phyloP scores from a whole-genome alignment of 2,113 vertebrate genomes.

The Rynchops niger region DNA sequence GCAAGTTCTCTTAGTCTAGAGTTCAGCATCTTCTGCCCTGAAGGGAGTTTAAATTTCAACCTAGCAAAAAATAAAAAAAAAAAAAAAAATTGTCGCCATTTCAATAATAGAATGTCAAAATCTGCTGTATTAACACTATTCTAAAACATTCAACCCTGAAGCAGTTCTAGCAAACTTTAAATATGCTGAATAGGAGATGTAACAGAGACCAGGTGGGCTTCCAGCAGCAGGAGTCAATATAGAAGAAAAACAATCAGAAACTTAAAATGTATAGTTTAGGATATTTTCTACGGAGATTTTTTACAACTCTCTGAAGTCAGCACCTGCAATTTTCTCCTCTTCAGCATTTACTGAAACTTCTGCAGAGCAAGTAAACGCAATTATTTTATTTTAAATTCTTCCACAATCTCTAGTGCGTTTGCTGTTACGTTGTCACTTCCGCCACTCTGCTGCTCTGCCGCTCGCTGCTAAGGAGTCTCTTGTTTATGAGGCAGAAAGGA shows the following conservation, averaged over 20 bases:
- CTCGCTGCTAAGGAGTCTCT: neutral
- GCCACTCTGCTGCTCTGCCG: neutral
- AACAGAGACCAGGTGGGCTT: constrained; percentile 35
- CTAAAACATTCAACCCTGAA: constrained; percentile 33
- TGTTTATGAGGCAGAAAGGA: neutral
- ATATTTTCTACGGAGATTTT: constrained; percentile 33
- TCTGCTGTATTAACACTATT: constrained; percentile 7
- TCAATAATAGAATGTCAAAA: constrained; percentile 42
- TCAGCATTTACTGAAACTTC: constrained; percentile 51
- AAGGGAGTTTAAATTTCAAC: neutral
- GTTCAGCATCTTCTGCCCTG: neutral
- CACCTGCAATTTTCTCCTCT: constrained; percentile 50
- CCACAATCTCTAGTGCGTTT: neutral
- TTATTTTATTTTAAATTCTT: constrained; percentile 29
- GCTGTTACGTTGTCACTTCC: neutral
- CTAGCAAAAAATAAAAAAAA: neutral
- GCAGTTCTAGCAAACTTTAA: constrained; percentile 14
- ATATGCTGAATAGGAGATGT: constrained; percentile 26
- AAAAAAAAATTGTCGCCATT: neutral
- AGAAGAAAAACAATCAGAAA: constrained; percentile 18
- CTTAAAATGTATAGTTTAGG: neutral
- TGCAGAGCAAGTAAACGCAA: constrained; percentile 2
- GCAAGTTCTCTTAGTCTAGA: neutral
- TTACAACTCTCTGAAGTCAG: constrained; percentile 36
- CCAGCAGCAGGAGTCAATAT: constrained; percentile 27